Conservation (phyloP, 2,113 vertebrate species). For the Eupsittula cactorum region DNA sequence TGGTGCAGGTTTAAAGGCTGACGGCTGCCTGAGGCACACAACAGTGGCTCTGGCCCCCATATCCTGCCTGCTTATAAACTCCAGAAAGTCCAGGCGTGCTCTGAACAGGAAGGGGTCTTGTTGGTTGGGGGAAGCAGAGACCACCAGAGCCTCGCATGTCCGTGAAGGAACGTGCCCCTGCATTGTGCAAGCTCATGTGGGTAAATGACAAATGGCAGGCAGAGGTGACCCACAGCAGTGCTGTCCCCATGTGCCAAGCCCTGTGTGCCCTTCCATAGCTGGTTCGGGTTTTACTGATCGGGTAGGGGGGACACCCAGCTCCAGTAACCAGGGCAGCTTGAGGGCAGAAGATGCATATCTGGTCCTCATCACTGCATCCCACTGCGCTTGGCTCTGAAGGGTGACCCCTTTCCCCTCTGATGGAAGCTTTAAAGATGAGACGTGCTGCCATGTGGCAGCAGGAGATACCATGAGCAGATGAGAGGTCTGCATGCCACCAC, state of each 20-base stretch:
- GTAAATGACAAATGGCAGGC: background rate
- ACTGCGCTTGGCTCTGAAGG: background rate
- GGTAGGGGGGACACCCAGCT: background rate
- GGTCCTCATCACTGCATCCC: background rate
- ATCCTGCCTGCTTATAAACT: background rate
- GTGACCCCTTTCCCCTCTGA: background rate
- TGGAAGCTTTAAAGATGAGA: background rate
- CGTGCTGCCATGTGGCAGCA: background rate
- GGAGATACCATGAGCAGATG: background rate
- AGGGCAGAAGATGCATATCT: background rate
- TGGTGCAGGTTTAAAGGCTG: background rate
- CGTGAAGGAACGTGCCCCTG: fast-evolving
- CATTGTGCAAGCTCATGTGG: background rate
- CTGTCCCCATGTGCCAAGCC: background rate
- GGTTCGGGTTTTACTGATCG: background rate
- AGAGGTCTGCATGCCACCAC: background rate
- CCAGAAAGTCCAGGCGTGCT: background rate
- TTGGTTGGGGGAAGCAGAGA: background rate
- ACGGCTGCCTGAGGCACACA: background rate
- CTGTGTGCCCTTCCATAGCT: background rate
- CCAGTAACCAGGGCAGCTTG: background rate
- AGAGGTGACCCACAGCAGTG: background rate
- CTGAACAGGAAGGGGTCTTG: background rate
- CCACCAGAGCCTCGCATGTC: fast-evolving
- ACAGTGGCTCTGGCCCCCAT: fast-evolving